Evolutionary conservation across 2,888 invertebrate species (phyloP).

Genomic region (Clivina fossor): DNA sequence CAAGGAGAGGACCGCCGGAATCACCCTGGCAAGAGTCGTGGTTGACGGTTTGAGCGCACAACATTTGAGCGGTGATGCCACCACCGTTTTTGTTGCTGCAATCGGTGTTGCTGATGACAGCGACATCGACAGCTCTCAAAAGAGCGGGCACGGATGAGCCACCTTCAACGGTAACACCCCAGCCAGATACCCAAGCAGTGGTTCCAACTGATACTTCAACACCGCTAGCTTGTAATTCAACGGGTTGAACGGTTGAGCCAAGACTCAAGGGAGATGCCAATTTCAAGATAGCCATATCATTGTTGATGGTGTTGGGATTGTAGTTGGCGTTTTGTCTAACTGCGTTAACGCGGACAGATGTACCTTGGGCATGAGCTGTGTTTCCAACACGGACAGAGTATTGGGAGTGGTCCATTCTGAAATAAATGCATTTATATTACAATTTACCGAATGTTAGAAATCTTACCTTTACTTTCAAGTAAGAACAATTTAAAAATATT

Average conservation of each 20-base stretch:
- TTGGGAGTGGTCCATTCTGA: neutral
- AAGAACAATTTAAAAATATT: no score
- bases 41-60: conserved; percentile 9
- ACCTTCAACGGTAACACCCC: conserved; percentile 14
- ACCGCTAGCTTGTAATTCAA: neutral
- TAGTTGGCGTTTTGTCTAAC: conserved; percentile 7
- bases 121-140: conserved; percentile 15
- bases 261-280: neutral
- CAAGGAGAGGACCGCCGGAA: conserved; percentile 15
- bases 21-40: conserved; percentile 21
- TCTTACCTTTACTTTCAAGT: no score
- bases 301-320: neutral
- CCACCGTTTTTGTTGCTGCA: neutral
- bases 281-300: conserved; percentile 7
- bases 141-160: neutral
- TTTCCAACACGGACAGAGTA: conserved; percentile 6
- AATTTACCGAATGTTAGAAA: neutral
- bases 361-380: neutral
- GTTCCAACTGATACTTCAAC: conserved; percentile 13
- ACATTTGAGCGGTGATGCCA: neutral
- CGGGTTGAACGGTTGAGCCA: neutral
- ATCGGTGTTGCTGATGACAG: neutral
- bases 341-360: neutral
- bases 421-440: neutral
- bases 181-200: conserved; percentile 11